Percentiles rank a stretch among this genome's conserved stretches.
phyloP scores from a whole-genome alignment of 1,140 invertebrate species.

The Helicoverpa armigera region DNA sequence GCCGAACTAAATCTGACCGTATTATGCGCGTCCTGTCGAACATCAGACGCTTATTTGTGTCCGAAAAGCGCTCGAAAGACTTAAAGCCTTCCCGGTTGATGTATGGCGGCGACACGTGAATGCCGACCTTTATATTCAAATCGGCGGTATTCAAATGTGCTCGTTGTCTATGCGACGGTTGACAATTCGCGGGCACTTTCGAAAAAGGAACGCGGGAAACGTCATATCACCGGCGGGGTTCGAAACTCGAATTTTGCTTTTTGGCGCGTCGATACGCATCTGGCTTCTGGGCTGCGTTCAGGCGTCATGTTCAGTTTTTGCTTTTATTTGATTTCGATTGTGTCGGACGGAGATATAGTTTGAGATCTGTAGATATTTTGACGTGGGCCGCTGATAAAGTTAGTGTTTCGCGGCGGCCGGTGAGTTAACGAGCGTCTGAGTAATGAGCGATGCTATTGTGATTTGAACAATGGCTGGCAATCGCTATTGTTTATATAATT shows the following conservation, averaged over 20 bases:
- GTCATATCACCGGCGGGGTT: conserved; percentile 74
- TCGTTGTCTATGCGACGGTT: conserved; percentile 80
- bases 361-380: conserved; percentile 83
- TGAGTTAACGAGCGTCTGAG: conserved; percentile 83
- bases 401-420: conserved; percentile 79
- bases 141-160: conserved; percentile 79
- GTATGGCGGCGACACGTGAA: conserved; percentile 80
- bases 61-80: conserved; percentile 83
- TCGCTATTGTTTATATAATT: conserved; percentile 83
- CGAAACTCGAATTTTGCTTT: conserved; percentile 73
- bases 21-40: conserved; percentile 77
- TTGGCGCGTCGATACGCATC: conserved; percentile 83
- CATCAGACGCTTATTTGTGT: conserved; percentile 84
- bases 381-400: conserved; percentile 83
- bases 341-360: conserved; percentile 77
- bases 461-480: conserved; percentile 78
- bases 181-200: conserved; percentile 81
- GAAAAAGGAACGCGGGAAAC: conserved; percentile 80
- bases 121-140: conserved; percentile 85
- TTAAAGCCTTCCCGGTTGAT: conserved; percentile 81
- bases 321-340: conserved; percentile 80
- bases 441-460: conserved; percentile 83
- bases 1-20: conserved; percentile 59
- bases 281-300: conserved; percentile 73
- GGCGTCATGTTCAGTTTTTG: conserved; percentile 61